Evolutionary conservation across 2,888 invertebrate genomes (phyloP).

Genomic region (Philereme vetulata): DNA sequence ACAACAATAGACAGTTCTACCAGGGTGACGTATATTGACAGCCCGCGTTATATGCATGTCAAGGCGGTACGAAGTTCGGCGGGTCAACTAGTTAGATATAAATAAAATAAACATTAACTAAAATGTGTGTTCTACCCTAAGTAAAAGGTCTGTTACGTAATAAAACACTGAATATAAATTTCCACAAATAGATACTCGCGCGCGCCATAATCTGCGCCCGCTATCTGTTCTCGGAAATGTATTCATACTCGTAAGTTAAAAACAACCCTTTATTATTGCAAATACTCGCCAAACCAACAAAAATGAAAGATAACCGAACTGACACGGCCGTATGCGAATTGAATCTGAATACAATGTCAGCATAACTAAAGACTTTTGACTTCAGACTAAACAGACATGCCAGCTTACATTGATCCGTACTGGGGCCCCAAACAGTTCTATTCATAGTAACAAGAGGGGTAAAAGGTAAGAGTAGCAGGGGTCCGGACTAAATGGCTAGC

Average conservation of each 20-base stretch:
- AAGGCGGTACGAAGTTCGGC: too few relatives aligned
- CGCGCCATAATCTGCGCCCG: background rate
- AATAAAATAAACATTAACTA: background rate
- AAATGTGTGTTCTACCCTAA: background rate
- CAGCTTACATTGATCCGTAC: conserved; percentile 46
- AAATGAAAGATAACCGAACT: conserved; percentile 57
- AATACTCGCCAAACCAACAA: conserved; percentile 41
- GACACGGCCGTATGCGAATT: conserved; percentile 59
- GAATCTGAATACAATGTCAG: conserved; percentile 70
- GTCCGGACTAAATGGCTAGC: conserved; percentile 59
- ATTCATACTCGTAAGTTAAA: conserved; percentile 37
- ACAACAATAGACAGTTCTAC: too few relatives aligned
- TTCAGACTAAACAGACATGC: conserved; percentile 57
- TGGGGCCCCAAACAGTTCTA: conserved; percentile 37
- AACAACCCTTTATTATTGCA: conserved; percentile 28
- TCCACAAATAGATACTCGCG: background rate
- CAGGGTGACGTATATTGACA: too few relatives aligned
- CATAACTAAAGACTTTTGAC: conserved; percentile 69
- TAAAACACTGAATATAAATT: background rate
- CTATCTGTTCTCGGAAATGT: conserved; percentile 13
- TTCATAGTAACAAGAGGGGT: conserved; percentile 41
- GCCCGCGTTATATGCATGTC: too few relatives aligned
- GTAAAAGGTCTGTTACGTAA: background rate
- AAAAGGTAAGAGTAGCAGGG: conserved; percentile 45
- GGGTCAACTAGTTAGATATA: too few relatives aligned